Percentiles rank a stretch among this genome's conserved stretches.
These are phyloP conservation scores for Uropsilus gracilis DNA, from an alignment of 2,113 vertebrate species.

Conservation along the genomic window DNA sequence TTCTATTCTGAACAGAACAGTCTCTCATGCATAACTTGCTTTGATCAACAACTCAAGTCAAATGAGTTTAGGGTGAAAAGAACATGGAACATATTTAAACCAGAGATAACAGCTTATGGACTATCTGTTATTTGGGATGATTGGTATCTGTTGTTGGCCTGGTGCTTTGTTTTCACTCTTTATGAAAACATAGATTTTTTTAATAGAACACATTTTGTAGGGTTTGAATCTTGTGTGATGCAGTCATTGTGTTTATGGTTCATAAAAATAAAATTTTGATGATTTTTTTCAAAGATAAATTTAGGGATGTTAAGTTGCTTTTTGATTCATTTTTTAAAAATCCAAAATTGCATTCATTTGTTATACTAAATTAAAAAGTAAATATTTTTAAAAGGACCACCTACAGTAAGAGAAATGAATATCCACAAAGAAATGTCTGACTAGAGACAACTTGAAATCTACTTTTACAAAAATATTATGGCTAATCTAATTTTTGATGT, in stretches of 20 bases:
- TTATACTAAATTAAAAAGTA: constrained; percentile 8
- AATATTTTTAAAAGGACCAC: not conserved
- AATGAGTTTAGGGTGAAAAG: constrained; percentile 56
- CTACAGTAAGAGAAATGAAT: not conserved
- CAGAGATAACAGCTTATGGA: not conserved
- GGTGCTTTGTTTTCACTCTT: not conserved
- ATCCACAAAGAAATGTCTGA: not conserved
- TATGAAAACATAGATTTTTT: constrained; percentile 14
- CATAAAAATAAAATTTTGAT: not conserved
- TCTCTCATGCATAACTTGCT: constrained; percentile 72
- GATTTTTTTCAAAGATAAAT: not conserved
- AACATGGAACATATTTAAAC: constrained; percentile 33
- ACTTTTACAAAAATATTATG: not conserved
- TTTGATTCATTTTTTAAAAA: constrained; percentile 30
- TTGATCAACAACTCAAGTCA: constrained; percentile 69
- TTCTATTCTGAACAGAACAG: constrained; percentile 36
- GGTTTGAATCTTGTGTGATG: not conserved
- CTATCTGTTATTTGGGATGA: not conserved
- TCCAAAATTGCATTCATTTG: not conserved
- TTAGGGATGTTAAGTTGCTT: not conserved
- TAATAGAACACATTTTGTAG: not conserved
- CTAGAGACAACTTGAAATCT: not conserved
- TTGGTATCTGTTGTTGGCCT: not conserved
- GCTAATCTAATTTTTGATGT: not conserved
- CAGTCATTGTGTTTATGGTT: not conserved